These are phyloP conservation scores for Pollenia amentaria DNA, from an alignment of 2,888 invertebrate genomes.

Conservation along the genomic window DNA sequence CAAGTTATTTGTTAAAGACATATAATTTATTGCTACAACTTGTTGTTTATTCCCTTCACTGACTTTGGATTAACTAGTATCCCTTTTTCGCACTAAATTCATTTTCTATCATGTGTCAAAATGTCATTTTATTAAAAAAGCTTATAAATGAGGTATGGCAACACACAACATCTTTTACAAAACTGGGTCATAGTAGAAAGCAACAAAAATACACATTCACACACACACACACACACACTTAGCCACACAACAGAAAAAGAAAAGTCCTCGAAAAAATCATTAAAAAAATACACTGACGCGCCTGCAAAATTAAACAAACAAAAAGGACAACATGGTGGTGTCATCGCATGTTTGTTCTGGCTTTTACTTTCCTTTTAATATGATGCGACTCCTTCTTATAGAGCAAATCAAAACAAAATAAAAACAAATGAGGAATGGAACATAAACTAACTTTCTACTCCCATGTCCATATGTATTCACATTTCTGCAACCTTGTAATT, in stretches of 20 bases:
- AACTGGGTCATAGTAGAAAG: conserved; percentile 59
- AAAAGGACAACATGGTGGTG: conserved; percentile 54
- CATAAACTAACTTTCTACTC: background rate
- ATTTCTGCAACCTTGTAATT: conserved; percentile 53
- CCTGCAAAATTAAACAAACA: conserved; percentile 35
- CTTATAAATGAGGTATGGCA: conserved; percentile 10
- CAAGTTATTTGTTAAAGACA: too few species aligned
- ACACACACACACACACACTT: background rate
- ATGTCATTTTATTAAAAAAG: conserved; percentile 33
- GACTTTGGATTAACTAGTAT: background rate
- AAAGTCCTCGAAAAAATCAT: conserved; percentile 45
- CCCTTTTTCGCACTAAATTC: conserved; percentile 11
- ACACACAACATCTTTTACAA: conserved; percentile 32
- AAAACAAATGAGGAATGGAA: conserved; percentile 10
- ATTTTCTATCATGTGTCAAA: conserved; percentile 47
- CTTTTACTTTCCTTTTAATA: conserved; percentile 43
- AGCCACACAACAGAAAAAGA: background rate
- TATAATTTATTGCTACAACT: too few species aligned
- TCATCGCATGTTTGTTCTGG: conserved; percentile 64
- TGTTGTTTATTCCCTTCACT: too few species aligned
- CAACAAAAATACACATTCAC: conserved; percentile 5
- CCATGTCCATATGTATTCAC: conserved; percentile 14
- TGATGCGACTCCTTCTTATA: conserved; percentile 3
- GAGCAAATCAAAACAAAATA: background rate
- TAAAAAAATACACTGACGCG: conserved; percentile 51